Conservation (phyloP, 2,797 vertebrate species). For the Pangasius sanitwongsei region DNA sequence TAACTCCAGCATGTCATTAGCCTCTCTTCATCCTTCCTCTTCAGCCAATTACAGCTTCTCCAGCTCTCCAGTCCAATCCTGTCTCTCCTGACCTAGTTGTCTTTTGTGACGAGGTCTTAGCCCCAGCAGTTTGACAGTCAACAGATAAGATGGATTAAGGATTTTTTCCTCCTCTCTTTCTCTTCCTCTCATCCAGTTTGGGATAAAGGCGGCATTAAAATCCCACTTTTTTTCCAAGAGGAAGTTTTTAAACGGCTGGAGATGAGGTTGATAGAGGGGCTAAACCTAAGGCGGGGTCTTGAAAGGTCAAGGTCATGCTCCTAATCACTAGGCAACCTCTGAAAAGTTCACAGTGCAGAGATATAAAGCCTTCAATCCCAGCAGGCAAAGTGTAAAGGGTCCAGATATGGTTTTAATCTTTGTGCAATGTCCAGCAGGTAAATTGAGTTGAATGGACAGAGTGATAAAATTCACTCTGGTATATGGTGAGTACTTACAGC, state of each 20-base stretch:
- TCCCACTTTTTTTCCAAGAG: slow-evolving; percentile 78
- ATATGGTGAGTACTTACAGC: not conserved
- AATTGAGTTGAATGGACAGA: not conserved
- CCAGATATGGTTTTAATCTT: not conserved
- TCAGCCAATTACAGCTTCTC: slow-evolving; percentile 80
- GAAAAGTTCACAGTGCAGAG: slow-evolving; percentile 49
- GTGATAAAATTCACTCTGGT: not conserved
- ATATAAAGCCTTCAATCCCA: slow-evolving; percentile 19
- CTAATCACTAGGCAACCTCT: slow-evolving; percentile 66
- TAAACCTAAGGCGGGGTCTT: slow-evolving; percentile 76
- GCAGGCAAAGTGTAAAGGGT: slow-evolving; percentile 5
- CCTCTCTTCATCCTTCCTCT: slow-evolving; percentile 38
- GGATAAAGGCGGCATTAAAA: slow-evolving; percentile 86
- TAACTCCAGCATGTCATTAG: slow-evolving; percentile 53
- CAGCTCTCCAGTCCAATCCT: slow-evolving; percentile 78
- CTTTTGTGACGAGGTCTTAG: slow-evolving; percentile 87
- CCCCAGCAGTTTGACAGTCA: slow-evolving; percentile 85
- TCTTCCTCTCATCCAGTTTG: slow-evolving; percentile 78
- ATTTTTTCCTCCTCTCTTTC: slow-evolving; percentile 62
- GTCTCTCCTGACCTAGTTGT: slow-evolving; percentile 84
- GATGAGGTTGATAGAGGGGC: slow-evolving; percentile 79
- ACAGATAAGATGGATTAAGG: slow-evolving; percentile 89
- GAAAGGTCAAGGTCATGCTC: slow-evolving; percentile 78
- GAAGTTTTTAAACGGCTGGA: slow-evolving; percentile 84
- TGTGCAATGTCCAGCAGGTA: not conserved